Evolutionary conservation across 2,113 vertebrate genomes (phyloP).

Genomic region (Ceratotherium simum): DNA sequence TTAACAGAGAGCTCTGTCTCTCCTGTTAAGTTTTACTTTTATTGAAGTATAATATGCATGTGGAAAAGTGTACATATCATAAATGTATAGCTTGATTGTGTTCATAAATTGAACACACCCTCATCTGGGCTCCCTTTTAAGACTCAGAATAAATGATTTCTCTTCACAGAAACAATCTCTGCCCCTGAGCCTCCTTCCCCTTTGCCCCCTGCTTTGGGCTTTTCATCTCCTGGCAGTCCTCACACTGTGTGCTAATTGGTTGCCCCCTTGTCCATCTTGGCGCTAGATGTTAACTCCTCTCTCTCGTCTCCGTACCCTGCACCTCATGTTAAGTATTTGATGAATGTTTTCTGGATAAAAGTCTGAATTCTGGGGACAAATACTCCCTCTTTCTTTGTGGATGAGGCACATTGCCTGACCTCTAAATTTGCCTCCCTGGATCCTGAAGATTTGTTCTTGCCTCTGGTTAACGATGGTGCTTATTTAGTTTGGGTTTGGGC

Average conservation of each 20-base stretch:
- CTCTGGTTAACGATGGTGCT: slow-evolving; percentile 34
- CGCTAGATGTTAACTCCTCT: background rate
- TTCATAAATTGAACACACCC: background rate
- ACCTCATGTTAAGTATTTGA: background rate
- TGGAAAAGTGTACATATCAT: background rate
- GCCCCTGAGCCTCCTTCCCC: background rate
- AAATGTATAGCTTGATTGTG: background rate
- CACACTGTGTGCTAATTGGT: background rate
- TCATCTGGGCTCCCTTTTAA: background rate
- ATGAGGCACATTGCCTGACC: background rate
- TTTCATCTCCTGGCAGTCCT: background rate
- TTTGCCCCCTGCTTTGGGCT: background rate
- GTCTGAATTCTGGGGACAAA: background rate
- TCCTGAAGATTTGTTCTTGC: slow-evolving; percentile 47
- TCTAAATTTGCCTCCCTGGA: background rate
- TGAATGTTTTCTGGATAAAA: slow-evolving; percentile 20
- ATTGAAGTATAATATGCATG: background rate
- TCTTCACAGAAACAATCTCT: background rate
- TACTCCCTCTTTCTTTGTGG: background rate
- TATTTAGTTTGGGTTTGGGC: slow-evolving; percentile 48
- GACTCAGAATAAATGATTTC: background rate
- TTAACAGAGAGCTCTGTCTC: background rate
- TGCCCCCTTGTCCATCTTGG: background rate
- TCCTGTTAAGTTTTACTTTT: background rate
- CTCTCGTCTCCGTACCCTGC: background rate